phyloP scores from a whole-genome alignment of 2,797 vertebrate genomes.

The Pseudochaenichthys georgianus region DNA sequence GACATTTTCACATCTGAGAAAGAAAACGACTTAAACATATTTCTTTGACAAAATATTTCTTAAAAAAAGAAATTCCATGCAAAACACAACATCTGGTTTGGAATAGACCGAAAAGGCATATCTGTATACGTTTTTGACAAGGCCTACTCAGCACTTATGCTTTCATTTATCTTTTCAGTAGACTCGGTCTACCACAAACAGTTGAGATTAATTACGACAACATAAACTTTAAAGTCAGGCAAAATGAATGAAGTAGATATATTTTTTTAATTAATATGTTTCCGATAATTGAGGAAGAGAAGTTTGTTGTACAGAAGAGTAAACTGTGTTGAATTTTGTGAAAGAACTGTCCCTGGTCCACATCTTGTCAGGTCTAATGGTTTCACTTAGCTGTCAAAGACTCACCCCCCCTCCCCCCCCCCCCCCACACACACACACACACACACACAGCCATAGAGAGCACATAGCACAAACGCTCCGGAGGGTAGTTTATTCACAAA shows the following conservation, averaged over 20 bases:
- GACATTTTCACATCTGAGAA: background rate
- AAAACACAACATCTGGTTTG: background rate
- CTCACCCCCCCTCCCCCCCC: conserved; percentile 9
- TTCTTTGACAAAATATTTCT: background rate
- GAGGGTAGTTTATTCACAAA: too few species aligned
- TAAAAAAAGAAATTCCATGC: too few species aligned
- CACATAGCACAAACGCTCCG: too few species aligned
- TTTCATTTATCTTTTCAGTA: conserved; percentile 24
- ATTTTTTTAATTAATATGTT: conserved; percentile 22
- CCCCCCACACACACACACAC: too few species aligned
- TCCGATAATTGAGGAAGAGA: conserved; percentile 15
- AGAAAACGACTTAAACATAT: background rate
- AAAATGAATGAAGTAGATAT: conserved; percentile 35
- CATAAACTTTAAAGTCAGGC: conserved; percentile 24
- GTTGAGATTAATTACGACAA: conserved; percentile 31
- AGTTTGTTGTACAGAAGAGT: conserved; percentile 37
- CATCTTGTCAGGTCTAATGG: conserved; percentile 51
- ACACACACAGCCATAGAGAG: conserved; percentile 2
- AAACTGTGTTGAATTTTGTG: conserved; percentile 47
- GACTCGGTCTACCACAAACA: conserved; percentile 23
- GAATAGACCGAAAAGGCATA: background rate
- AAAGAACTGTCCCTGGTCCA: conserved; percentile 44
- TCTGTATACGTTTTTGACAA: background rate
- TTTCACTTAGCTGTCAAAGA: conserved; percentile 55
- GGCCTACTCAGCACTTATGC: background rate